Conservation (phyloP, 2,113 vertebrate species). For the Macrotus californicus region DNA sequence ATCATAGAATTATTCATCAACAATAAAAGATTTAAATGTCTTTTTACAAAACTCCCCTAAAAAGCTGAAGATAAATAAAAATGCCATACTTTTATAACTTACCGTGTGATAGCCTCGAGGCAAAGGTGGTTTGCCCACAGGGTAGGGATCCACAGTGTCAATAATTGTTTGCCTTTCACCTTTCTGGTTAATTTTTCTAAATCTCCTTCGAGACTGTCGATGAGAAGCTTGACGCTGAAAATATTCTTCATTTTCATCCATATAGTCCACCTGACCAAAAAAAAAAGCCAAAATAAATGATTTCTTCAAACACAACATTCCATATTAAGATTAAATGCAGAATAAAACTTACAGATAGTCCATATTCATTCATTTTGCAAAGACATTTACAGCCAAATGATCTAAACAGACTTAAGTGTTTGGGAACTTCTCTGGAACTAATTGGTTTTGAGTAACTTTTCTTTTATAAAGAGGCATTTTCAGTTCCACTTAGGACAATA, state of each 20-base stretch:
- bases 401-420: not conserved
- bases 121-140: slow-evolving; percentile 92
- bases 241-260: slow-evolving; percentile 99
- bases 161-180: slow-evolving; percentile 98
- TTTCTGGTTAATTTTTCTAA: slow-evolving; percentile 99
- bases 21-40: not conserved
- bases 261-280: slow-evolving; percentile 95
- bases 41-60: slow-evolving; percentile 2
- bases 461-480: slow-evolving; percentile 48
- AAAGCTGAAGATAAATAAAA: not conserved
- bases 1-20: not conserved
- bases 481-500: slow-evolving; percentile 52
- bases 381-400: not conserved
- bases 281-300: slow-evolving; percentile 35
- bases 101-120: slow-evolving; percentile 97
- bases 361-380: slow-evolving; percentile 5
- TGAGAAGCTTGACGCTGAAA: slow-evolving; percentile 98
- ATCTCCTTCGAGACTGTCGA: slow-evolving; percentile 95
- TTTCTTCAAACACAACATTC: not conserved
- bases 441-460: slow-evolving; percentile 20
- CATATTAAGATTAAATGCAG: not conserved
- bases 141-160: slow-evolving; percentile 96
- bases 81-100: slow-evolving; percentile 68
- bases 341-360: slow-evolving; percentile 11
- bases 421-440: slow-evolving; percentile 22